phyloP scores from a whole-genome alignment of 2,113 vertebrate genomes.

The Scopus umbretta region DNA sequence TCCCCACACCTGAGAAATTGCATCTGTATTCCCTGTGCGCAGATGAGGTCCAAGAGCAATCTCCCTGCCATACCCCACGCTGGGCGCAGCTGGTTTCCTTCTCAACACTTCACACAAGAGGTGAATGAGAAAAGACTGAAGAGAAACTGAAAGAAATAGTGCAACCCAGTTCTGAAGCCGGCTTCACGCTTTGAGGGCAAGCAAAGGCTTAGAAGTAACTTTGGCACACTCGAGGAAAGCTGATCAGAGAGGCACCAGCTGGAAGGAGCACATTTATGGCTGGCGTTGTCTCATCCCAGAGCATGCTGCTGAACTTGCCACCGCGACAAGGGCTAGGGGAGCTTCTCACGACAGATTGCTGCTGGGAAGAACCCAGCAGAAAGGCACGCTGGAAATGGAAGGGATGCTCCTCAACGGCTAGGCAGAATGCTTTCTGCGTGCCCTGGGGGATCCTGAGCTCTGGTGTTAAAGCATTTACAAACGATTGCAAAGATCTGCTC shows the following conservation, averaged over 20 bases:
- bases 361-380: neutral
- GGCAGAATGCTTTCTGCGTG: neutral
- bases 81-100: neutral
- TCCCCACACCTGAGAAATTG: neutral
- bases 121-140: neutral
- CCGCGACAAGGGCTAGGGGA: neutral
- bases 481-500: neutral
- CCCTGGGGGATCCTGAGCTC: neutral
- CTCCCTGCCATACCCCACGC: fast-evolving
- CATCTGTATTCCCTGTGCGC: neutral
- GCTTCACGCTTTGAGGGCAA: neutral
- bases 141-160: neutral
- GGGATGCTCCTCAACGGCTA: neutral
- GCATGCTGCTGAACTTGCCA: fast-evolving
- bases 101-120: neutral
- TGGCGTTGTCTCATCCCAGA: neutral
- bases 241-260: neutral
- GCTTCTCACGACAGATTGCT: neutral
- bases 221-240: neutral
- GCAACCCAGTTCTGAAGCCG: neutral
- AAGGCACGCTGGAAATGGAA: neutral
- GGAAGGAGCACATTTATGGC: neutral
- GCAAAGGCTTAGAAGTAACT: neutral
- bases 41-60: neutral
- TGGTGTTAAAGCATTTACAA: neutral